Evolutionary conservation across 2,797 vertebrate species (phyloP), one percentile per base, ranked within the genome.

Genomic region (Danio kyathit): DNA sequence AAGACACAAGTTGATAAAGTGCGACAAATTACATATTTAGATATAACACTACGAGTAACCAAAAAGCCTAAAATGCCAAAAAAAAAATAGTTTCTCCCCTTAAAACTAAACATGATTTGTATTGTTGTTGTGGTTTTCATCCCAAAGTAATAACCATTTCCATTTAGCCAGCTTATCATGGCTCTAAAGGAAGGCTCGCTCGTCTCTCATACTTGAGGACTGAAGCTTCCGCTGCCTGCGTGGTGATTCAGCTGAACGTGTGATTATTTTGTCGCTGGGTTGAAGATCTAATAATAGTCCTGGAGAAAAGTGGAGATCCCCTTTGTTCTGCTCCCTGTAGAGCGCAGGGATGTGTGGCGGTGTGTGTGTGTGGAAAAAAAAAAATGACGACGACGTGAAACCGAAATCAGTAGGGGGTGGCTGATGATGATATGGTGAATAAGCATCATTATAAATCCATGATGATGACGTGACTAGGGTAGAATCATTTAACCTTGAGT

Each of bases 271-370:
- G 93, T 95, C 92, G 94, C 93, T 91, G 91, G 93, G 93, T 89
- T 93, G 93, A 93, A 93, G 87, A 91, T 92, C 94, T 95, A 95
- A 95, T 94, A 94, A 94, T 94, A 94, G 93, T 91, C 88, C 83
- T 83, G 84, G 88, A 87, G 89, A 91, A 86, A 90, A 85, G 80
- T 88, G 90, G 92, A 92, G 88, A 93, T 88, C 91, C 92, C 91
- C 91, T 91, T 88, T 89, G 86, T 88, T 86, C 84, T 66, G 57
- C 13, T 76, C 41, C 44, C 40, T 66, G 14, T 57, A 61, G 60
- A 73, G 71, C 9, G 51, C 44, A 13, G 17, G 76, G 49, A 76
- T 21, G 57, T 16, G 64, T 73, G 52, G 52, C 46, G 44, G 67
- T 16, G 67, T 14, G 41, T 59, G 14, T 70, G 61, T 11, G 21